A percentile compares a stretch with the other conserved stretches of the same genome.
phyloP scores from a whole-genome alignment of 2,113 vertebrate species.

The Cyprinus carpio region DNA sequence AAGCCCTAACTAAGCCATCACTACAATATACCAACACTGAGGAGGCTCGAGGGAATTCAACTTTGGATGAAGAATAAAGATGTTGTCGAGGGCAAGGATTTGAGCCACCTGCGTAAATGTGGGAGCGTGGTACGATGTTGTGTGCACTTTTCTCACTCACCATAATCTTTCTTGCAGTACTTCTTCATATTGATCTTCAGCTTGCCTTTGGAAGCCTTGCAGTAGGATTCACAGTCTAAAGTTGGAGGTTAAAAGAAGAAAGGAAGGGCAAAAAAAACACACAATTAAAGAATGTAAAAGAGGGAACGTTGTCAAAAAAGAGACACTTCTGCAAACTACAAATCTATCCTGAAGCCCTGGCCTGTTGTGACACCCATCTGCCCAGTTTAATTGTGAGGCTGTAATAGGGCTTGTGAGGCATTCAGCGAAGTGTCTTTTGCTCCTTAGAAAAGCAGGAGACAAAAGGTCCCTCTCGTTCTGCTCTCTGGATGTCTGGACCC shows the following conservation, averaged over 20 bases:
- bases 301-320: slow-evolving; percentile 59
- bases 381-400: slow-evolving; percentile 64
- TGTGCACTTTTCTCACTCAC: slow-evolving; percentile 76
- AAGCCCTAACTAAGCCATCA: slow-evolving; percentile 69
- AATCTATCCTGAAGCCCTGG: slow-evolving; percentile 24
- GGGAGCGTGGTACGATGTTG: slow-evolving; percentile 13
- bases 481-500: slow-evolving; percentile 64
- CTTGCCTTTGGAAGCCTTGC: slow-evolving; percentile 97
- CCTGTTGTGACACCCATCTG: slow-evolving; percentile 72
- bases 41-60: slow-evolving; percentile 36
- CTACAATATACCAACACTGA: slow-evolving; percentile 56
- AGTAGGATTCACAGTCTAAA: slow-evolving; percentile 95
- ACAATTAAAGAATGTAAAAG: slow-evolving; percentile 74
- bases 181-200: slow-evolving; percentile 99
- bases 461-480: slow-evolving; percentile 57
- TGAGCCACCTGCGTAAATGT: slow-evolving; percentile 19
- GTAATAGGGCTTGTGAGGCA: slow-evolving; percentile 70
- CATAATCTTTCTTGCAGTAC: slow-evolving; percentile 98
- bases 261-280: slow-evolving; percentile 58
- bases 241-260: slow-evolving; percentile 4
- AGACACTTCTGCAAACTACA: slow-evolving; percentile 60
- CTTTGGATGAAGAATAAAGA: slow-evolving; percentile 47
- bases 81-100: slow-evolving; percentile 35
- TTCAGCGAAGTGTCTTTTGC: slow-evolving; percentile 58
- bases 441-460: slow-evolving; percentile 53